Evolutionary conservation across 2,888 invertebrate species (phyloP), one percentile per base, ranked within the genome.

Genomic region (Seira musarum): DNA sequence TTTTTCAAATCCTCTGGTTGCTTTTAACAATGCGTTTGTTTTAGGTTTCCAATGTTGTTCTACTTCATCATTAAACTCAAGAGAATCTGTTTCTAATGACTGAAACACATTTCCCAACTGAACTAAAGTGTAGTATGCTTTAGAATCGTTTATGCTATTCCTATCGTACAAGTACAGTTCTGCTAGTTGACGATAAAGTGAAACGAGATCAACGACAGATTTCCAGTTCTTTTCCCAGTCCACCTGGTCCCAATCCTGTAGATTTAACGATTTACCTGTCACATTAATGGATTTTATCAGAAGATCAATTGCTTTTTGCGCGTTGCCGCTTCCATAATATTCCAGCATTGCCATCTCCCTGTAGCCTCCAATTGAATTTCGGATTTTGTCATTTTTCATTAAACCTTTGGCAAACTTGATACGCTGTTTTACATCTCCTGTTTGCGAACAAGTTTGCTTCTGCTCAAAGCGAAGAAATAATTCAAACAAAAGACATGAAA

Each of bases 301-400:
- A 22, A 85, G 75, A 22, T 77, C 81, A 40, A 70, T 74, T n/a
- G 82, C 80, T 69, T 80, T 83, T 6, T 70, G 53, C 21, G 57
- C 66, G 13, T 71, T 66, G 19, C 82, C 84, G 35, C 82, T 81
- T 10, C 74, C 82, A 68, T 83, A 85, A 66, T 84, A 85, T 65
- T 86, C 86, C 35, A 86, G 46, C 78, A 85, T 66, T 5, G 85
- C 84, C 30, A 86, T 66, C 78, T 86, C 86, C 17, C 81, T 65
- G 69, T 84, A 86, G 8, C 72, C 72, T 60, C 77, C 81, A 24
- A 80, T 66, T 1, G 81, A 80, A 70, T 84, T 85, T n/a, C 85
- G 57, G 10, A 86, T 53, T 76, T 84, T 84, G 19, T 85, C 85
- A 64, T 85, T 78, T 53, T 85, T 81, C 71, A 86, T 72, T 1